Base-by-base conservation (phyloP, 2,888 invertebrate genomes). In the Drosophila imparisetae region DNA sequence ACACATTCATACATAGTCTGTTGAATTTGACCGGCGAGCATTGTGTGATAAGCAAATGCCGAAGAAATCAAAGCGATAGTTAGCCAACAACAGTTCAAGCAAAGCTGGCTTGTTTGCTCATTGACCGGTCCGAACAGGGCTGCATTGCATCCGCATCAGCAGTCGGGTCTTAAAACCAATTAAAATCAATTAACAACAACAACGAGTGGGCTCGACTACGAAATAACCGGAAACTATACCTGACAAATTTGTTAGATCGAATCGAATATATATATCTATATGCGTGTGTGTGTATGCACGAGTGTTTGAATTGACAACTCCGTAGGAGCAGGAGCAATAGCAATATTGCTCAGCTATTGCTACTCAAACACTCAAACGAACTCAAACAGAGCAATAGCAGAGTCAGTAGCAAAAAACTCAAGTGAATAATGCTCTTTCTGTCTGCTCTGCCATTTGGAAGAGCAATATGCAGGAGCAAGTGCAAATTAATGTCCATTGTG, bases 101-200 rank as follows among this genome's bases (percentile, higher is more conserved):
- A 21, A 21, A 8, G 7, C 21, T 15, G 45, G 7, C 4, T 45
- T 15, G 21, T 15, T 45, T 45, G 45, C 7, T 36, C 65, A 65
- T 78, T 78, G 72, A 30, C 36, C 72, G 52, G 6, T 6, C 13
- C 21, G 7, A 24, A 24, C 15, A 13, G 13, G 21, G 72, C 72
- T 57, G 38, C 62, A 58, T 5, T 29, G 40, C 61, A 58, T 58
- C 55, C 55, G 55, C 30, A 53, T 53, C 60, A 29, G 34, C 21
- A 15, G 15, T 32, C 21, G 52, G 1, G 3, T 34, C 15, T n/a
- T n/a, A 18, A 49, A 49, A 18, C 15, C 49, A 52, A 21, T 53
- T 21, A 15, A 15, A 34, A 53, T 21, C 11, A 30, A 52, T 32
- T 32, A 21, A 15, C 21, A 40, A 61, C 36, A 60, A 36, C 2